Conservation (phyloP, 2,888 invertebrate species). For the Agrotis puta region DNA sequence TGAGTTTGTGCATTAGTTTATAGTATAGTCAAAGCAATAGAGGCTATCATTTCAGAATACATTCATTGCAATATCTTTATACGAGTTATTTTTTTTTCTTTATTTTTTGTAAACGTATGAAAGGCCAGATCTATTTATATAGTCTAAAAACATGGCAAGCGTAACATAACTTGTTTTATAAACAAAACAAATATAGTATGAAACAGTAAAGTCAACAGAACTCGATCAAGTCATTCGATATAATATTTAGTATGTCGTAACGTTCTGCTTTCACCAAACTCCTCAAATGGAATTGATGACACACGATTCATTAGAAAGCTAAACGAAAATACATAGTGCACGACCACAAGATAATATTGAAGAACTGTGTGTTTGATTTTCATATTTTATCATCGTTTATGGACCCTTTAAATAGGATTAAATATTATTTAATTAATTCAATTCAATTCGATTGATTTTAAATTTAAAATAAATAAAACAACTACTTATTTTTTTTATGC, state of each 20-base stretch:
- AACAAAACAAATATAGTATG: neutral
- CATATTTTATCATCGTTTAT: neutral
- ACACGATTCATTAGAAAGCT: constrained; percentile 73
- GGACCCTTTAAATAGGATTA: neutral
- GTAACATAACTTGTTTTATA: neutral
- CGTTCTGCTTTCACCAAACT: constrained; percentile 71
- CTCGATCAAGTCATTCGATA: constrained; percentile 36
- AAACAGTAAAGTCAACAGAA: constrained; percentile 23
- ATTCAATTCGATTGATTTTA: neutral
- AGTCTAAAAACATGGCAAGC: neutral
- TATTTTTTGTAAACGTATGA: neutral
- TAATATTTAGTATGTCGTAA: constrained; percentile 66
- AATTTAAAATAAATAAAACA: neutral
- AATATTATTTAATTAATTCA: no score
- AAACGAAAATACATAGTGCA: constrained; percentile 54
- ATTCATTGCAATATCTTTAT: no score
- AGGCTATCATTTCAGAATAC: no score
- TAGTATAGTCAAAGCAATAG: neutral
- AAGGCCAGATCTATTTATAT: neutral
- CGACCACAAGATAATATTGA: neutral
- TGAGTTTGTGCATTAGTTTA: no score
- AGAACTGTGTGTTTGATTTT: neutral
- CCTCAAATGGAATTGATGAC: constrained; percentile 73
- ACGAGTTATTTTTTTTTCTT: no score
- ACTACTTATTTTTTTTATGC: no score